Base-by-base conservation (phyloP, 1,140 invertebrate species). In the Pachyrhynchus sulphureomaculatus region DNA sequence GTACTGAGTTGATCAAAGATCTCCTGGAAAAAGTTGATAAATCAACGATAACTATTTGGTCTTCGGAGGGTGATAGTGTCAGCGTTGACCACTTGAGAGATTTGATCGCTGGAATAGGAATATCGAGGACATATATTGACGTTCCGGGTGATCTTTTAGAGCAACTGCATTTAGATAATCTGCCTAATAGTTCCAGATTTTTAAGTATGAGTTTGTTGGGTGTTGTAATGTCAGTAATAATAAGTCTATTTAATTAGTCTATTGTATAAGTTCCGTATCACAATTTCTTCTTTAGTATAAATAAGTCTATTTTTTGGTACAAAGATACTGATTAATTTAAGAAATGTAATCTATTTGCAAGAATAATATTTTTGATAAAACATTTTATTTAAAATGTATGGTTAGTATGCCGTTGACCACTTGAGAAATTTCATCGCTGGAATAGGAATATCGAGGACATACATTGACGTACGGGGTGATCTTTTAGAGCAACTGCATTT, bases 41-140 rank as follows among this genome's bases (percentile, higher is more conserved):
- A 69, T 81, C 79, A 15, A 88, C 87, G 0, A 73, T 92, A 33
- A 91, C 89, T 0, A 81, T 91, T 39, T 92, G 89, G 89, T 87
- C 85, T 0, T 80, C 79, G 15, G 76, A 76, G 10, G 77, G 76
- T 6, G 88, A 91, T 67, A 63, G 68, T 5, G 86, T 89, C 20
- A 76, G 89, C 70, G 79, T 83, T 4, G 72, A 78, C 0, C 76
- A 80, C 24, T 77, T 90, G 10, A 80, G 82, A 0, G 71, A 80
- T 1, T 70, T 90, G 13, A 86, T 91, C 47, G 78, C 79, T 21
- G 74, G 78, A 0, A 76, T 88, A 24, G 87, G 87, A 0, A 44
- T 86, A n/a, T 76, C 83, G 26, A 82, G 80, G 48, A 81, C 86
- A 1, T 91, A 85, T 75, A 67, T 90, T n/a, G 88, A 91, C 69